Conservation (phyloP, 2,888 invertebrate genomes). For the Polia nebulosa region DNA sequence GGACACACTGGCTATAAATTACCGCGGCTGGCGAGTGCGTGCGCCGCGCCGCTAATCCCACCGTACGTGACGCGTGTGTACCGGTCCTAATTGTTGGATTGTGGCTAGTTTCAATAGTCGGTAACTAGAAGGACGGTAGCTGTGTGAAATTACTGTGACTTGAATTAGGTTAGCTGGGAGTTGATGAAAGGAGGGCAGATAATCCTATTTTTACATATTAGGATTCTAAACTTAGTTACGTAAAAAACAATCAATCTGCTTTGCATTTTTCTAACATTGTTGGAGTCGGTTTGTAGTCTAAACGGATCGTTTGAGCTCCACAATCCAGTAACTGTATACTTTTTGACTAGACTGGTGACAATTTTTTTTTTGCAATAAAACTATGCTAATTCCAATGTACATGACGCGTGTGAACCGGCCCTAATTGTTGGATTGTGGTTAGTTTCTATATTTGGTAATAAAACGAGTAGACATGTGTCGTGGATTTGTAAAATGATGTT, state of each 20-base stretch:
- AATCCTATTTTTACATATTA: too few relatives aligned
- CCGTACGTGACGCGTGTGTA: constrained; percentile 74
- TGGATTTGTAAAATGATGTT: neutral
- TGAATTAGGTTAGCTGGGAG: constrained; percentile 27
- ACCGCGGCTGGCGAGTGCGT: constrained; percentile 75
- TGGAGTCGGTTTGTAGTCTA: too few relatives aligned
- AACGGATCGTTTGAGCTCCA: too few relatives aligned
- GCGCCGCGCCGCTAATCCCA: constrained; percentile 74
- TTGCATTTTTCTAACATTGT: too few relatives aligned
- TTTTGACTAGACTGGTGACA: too few relatives aligned
- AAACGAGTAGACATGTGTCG: too few relatives aligned
- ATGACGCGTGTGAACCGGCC: constrained; percentile 73
- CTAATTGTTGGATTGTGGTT: constrained; percentile 70
- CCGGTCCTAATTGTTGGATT: constrained; percentile 70
- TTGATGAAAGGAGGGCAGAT: too few relatives aligned
- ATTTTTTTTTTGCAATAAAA: too few relatives aligned
- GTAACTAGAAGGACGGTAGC: constrained; percentile 47
- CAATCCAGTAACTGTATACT: too few relatives aligned
- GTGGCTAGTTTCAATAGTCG: constrained; percentile 65
- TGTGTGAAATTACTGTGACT: constrained; percentile 34
- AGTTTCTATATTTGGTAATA: constrained; percentile 64
- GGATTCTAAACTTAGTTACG: too few relatives aligned
- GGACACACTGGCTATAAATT: constrained; percentile 81
- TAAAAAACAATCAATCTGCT: too few relatives aligned
- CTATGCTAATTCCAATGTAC: constrained; percentile 75